A percentile compares a stretch with the other conserved stretches of the same genome.
phyloP scores from a whole-genome alignment of 2,797 vertebrate genomes.

The Peromyscus melanophrys region DNA sequence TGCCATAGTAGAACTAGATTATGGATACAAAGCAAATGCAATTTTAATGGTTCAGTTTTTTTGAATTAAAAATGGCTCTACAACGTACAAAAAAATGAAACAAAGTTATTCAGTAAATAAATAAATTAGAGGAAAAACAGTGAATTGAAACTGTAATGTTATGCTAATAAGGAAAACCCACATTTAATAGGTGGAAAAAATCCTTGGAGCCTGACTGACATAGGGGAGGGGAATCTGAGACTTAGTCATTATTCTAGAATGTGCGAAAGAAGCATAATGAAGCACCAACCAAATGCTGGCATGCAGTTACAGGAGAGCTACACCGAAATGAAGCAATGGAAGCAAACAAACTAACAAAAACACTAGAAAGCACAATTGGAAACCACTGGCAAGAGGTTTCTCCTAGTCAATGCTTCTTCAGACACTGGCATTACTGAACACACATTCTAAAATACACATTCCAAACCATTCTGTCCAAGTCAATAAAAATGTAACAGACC shows the following conservation, averaged over 20 bases:
- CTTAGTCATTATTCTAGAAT: not conserved
- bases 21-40: not conserved
- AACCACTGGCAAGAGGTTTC: not conserved
- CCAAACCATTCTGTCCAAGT: not conserved
- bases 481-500: not conserved
- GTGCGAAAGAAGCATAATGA: not conserved
- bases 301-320: not conserved
- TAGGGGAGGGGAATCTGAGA: not conserved
- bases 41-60: not conserved
- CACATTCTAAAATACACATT: not conserved
- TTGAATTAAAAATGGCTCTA: not conserved
- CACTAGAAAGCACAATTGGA: not conserved
- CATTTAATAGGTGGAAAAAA: not conserved
- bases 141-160: not conserved
- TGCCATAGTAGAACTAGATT: not conserved
- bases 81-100: not conserved
- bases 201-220: not conserved
- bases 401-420: not conserved
- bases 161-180: not conserved
- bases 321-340: not conserved
- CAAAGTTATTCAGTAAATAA: not conserved
- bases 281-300: not conserved
- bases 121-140: not conserved
- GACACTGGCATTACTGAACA: not conserved
- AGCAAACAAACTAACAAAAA: not conserved